phyloP scores from a whole-genome alignment of 2,797 vertebrate species.

The Choloepus didactylus region DNA sequence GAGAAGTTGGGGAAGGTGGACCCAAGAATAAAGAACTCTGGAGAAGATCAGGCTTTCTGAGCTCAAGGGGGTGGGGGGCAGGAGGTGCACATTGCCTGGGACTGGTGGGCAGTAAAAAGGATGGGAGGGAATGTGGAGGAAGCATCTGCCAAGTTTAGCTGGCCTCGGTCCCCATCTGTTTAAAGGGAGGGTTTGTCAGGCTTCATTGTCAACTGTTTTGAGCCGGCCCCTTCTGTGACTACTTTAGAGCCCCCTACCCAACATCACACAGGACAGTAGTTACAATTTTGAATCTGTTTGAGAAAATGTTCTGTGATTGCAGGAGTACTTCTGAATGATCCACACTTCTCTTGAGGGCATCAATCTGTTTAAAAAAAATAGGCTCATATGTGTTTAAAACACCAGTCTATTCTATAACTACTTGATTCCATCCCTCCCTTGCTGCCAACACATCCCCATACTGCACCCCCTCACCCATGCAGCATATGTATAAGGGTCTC shows the following conservation, averaged over 20 bases:
- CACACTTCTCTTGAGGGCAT: neutral
- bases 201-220: neutral
- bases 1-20: too few species aligned
- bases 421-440: neutral
- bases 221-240: neutral
- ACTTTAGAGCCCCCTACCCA: neutral
- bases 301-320: neutral
- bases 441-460: neutral
- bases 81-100: neutral
- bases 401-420: neutral
- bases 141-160: neutral
- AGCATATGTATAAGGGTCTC: neutral
- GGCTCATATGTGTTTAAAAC: neutral
- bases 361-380: neutral
- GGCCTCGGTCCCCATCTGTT: neutral
- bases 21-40: neutral
- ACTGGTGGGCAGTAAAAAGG: neutral
- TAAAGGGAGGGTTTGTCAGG: neutral
- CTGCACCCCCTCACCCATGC: rapidly evolving
- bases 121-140: neutral
- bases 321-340: neutral
- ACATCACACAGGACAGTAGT: neutral
- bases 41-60: neutral
- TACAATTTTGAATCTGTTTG: neutral
- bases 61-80: too few species aligned